Base-by-base conservation (phyloP, 2,888 invertebrate genomes). In the Geotrupes spiniger region DNA sequence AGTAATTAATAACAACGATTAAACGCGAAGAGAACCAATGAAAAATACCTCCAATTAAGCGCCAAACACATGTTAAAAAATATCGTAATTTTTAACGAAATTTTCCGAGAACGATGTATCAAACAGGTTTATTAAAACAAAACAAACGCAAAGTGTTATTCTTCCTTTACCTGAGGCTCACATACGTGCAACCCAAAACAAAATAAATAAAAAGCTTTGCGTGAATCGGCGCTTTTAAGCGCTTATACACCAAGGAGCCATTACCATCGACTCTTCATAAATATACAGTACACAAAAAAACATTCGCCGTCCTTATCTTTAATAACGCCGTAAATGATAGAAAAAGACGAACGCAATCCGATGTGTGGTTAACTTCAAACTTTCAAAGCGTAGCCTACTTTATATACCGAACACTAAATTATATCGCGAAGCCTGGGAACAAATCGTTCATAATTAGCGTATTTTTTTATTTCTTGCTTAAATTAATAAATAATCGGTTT, bases 361-460 rank as follows among this genome's bases (percentile, higher is more conserved):
- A 15, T 15, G 31, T 21, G 21, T 48, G 51, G 51, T 53, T 51
- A 53, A 46, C 48, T 21, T 21, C 21, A 6, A 21, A 21, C 21
- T 21, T 21, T 4, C 47, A 48, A 51, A 51, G 47, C 45, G 51
- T 53, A 53, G 42, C 53, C 53, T 53, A 53, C 53, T 53, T 53
- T 53, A 53, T 53, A 51, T 49, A 51, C 51, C 45, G 53, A 53
- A 48, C 51, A 42, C 54, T 57, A 57, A 57, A 57, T 57, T 57
- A 57, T 54, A 57, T 51, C 57, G 53, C 55, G 42, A 54, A 57
- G 50, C 54, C 55, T 57, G 57, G 57, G 57, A 57, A 57, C 54
- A 54, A 52, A 57, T 56, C 54, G 49, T 50, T 54, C 51, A 52
- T 54, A 57, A 57, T 57, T 55, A 57, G 45, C 28, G 46, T 44